A percentile compares a stretch with the other conserved stretches of the same genome.
Evolutionary conservation across 2,888 invertebrate genomes (phyloP).

Genomic region (Amphipoea oculea): DNA sequence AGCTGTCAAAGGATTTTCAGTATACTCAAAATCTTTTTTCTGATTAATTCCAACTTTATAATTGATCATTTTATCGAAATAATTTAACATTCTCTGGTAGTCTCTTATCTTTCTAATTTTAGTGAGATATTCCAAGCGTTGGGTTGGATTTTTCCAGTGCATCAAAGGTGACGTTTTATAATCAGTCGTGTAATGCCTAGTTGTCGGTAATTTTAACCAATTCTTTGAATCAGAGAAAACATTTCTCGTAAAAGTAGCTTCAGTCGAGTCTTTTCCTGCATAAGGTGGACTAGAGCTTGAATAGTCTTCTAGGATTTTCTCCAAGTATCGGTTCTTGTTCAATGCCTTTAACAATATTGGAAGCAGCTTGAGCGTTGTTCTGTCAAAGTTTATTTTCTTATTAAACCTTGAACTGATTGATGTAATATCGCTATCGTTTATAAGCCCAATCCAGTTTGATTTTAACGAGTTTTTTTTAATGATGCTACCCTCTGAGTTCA

Average conservation of each 20-base stretch:
- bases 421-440: conserved; percentile 75
- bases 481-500: conserved; percentile 68
- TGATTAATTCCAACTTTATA: conserved; percentile 69
- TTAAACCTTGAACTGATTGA: conserved; percentile 73
- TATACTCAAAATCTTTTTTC: conserved; percentile 63
- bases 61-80: conserved; percentile 82
- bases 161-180: conserved; percentile 79
- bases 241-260: conserved; percentile 72
- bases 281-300: conserved; percentile 70
- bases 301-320: conserved; percentile 76
- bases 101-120: conserved; percentile 82
- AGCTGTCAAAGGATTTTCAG: conserved; percentile 38
- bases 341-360: conserved; percentile 81
- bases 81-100: conserved; percentile 81
- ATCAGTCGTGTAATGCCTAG: conserved; percentile 75
- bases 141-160: conserved; percentile 74
- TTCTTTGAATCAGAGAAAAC: conserved; percentile 73
- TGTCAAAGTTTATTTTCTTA: conserved; percentile 74
- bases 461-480: conserved; percentile 63
- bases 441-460: conserved; percentile 76
- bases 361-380: conserved; percentile 76
- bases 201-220: conserved; percentile 74
- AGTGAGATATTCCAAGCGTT: conserved; percentile 81
- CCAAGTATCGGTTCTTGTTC: conserved; percentile 77
- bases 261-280: conserved; percentile 70